phyloP scores from a whole-genome alignment of 1,140 invertebrate species.

The Drosophila mauritiana region DNA sequence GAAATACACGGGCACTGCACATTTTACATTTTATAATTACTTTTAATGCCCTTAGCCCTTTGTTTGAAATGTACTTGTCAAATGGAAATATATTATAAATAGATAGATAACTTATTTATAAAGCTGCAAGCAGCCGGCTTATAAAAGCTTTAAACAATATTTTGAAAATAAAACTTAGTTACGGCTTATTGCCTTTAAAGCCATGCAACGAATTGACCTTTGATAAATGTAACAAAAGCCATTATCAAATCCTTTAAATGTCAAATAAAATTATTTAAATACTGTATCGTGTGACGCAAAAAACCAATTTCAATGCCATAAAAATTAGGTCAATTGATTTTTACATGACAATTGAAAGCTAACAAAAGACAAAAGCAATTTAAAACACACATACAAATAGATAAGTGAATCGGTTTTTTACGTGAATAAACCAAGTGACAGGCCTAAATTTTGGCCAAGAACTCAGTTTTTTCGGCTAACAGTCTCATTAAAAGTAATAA shows the following conservation, averaged over 20 bases:
- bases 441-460: slow-evolving; percentile 8
- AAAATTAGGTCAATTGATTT: slow-evolving; percentile 52
- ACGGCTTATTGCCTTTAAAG: slow-evolving; percentile 13
- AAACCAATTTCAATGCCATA: slow-evolving; percentile 34
- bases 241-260: slow-evolving; percentile 20
- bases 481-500: slow-evolving; percentile 66
- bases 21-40: not conserved
- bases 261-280: slow-evolving; percentile 43
- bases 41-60: not conserved
- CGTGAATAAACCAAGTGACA: not conserved
- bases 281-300: slow-evolving; percentile 6
- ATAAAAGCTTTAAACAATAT: too few relatives aligned
- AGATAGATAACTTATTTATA: not conserved
- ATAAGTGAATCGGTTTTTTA: not conserved
- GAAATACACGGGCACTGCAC: slow-evolving; percentile 2
- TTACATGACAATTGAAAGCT: slow-evolving; percentile 21
- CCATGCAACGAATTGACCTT: slow-evolving; percentile 3
- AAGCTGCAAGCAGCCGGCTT: too few relatives aligned
- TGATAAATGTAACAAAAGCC: slow-evolving; percentile 10
- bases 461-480: slow-evolving; percentile 11
- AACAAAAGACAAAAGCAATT: slow-evolving; percentile 44
- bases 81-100: not conserved
- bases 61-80: not conserved
- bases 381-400: not conserved
- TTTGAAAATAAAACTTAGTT: slow-evolving; percentile 3